Base-by-base conservation (phyloP, 2,888 invertebrate species). In the Chloromyia formosa region DNA sequence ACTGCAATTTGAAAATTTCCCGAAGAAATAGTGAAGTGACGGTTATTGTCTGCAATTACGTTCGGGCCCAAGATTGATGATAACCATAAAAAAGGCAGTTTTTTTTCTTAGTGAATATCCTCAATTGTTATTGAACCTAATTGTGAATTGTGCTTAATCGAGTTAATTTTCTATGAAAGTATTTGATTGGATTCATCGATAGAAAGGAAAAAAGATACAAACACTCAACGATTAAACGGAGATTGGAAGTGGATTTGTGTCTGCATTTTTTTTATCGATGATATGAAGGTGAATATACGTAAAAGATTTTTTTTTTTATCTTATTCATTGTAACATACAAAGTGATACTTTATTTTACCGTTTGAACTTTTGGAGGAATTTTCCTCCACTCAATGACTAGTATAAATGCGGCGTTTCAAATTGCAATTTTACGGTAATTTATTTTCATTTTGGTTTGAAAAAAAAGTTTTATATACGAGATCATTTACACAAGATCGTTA, bases 371-470 rank as follows among this genome's bases (percentile, higher is more conserved):
- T 35, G 27, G 27, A 35, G 27, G 27, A 2, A 10, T 49, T 49
- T 49, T 49, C 16, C 16, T 49, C 49, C 27, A 7, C 2, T 35
- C 27, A 35, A 35, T 35, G 27, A 35, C 27, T 35, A 35, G 27
- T 35, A 35, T 35, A 49, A n/a, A 49, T 49, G 49, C 49, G 12
- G 49, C 12, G 49, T n/a, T 49, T 12, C 49, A n/a, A 49, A 49
- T 49, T 49, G 49, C 49, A 49, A 49, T 49, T 49, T 49, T 49
- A 49, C 49, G 49, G 16, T 49, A 49, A n/a, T 49, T 49, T 49
- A 2, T 49, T 49, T 35, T 35, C 27, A 4, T 35, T 35, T n/a
- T n/a, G n/a, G n/a, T n/a, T n/a, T n/a, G n/a, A n/a, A n/a, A n/a
- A n/a, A n/a, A n/a, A n/a, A n/a, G n/a, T n/a, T n/a, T n/a, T n/a